phyloP scores from a whole-genome alignment of 1,140 invertebrate genomes.

The Diorhabda sublineata region DNA sequence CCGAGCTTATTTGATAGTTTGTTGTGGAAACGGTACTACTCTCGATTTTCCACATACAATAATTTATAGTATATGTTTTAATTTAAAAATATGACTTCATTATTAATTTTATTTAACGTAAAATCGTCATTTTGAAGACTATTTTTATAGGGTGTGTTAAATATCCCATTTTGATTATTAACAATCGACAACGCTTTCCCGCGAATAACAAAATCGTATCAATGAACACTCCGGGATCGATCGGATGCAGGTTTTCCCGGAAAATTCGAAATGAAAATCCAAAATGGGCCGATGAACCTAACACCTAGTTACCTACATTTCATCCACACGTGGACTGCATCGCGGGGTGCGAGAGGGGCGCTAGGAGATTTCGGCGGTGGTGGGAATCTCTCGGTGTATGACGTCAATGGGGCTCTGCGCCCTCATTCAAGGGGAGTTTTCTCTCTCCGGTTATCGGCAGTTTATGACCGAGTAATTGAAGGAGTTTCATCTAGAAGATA shows the following conservation, averaged over 20 bases:
- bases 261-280: not conserved
- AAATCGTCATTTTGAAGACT: too few relatives aligned
- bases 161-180: too few relatives aligned
- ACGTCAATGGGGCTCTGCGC: constrained; percentile 26
- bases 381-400: constrained; percentile 16
- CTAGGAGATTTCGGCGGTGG: constrained; percentile 3
- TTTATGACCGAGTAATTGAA: not conserved
- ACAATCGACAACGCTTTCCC: too few relatives aligned
- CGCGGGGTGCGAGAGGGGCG: constrained; percentile 6
- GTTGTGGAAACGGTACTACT: too few relatives aligned
- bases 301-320: constrained; percentile 33
- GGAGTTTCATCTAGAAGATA: not conserved
- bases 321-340: not conserved
- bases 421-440: not conserved
- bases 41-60: too few relatives aligned
- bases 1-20: too few relatives aligned
- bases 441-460: constrained; percentile 10
- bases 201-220: not conserved
- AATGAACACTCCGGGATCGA: not conserved
- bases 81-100: too few relatives aligned
- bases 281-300: constrained; percentile 25
- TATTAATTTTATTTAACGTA: too few relatives aligned
- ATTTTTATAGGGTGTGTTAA: too few relatives aligned
- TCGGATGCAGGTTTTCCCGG: not conserved
- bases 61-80: too few relatives aligned